phyloP scores from a whole-genome alignment of 2,113 vertebrate species.

The Meriones unguiculatus region DNA sequence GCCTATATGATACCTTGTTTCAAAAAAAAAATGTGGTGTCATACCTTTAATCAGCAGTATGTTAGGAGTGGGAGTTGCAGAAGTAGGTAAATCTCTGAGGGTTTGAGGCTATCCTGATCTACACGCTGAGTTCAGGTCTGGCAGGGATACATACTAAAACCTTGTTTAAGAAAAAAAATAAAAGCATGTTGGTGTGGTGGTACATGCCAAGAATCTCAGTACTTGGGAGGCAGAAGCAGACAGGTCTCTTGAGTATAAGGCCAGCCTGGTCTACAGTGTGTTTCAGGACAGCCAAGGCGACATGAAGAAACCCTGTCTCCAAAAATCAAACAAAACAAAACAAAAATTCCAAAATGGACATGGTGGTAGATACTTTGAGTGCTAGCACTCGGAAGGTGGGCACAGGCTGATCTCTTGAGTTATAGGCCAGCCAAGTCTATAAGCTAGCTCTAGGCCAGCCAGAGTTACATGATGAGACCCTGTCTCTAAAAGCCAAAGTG shows the following conservation, averaged over 20 bases:
- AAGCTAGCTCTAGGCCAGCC: neutral
- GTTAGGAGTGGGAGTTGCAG: neutral
- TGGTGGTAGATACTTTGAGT: neutral
- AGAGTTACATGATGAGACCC: neutral
- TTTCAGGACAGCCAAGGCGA: neutral
- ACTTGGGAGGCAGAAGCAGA: neutral
- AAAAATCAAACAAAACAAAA: neutral
- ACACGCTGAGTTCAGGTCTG: too few relatives aligned
- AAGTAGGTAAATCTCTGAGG: too few relatives aligned
- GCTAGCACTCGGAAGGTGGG: neutral
- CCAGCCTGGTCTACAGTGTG: neutral
- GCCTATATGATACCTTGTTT: neutral
- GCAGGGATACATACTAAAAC: too few relatives aligned
- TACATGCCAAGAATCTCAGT: too few relatives aligned
- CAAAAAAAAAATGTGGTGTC: too few relatives aligned
- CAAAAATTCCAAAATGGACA: neutral
- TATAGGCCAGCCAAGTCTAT: neutral
- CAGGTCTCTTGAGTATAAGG: neutral
- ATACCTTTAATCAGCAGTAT: neutral
- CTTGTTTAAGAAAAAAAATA: too few relatives aligned
- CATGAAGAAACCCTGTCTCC: neutral
- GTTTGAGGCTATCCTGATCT: too few relatives aligned
- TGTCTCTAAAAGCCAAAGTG: neutral
- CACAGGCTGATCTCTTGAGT: neutral
- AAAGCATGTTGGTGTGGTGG: too few relatives aligned